Percentiles rank a stretch among this genome's conserved stretches.
phyloP scores from a whole-genome alignment of 2,888 invertebrate species.

The Iphiclides podalirius region DNA sequence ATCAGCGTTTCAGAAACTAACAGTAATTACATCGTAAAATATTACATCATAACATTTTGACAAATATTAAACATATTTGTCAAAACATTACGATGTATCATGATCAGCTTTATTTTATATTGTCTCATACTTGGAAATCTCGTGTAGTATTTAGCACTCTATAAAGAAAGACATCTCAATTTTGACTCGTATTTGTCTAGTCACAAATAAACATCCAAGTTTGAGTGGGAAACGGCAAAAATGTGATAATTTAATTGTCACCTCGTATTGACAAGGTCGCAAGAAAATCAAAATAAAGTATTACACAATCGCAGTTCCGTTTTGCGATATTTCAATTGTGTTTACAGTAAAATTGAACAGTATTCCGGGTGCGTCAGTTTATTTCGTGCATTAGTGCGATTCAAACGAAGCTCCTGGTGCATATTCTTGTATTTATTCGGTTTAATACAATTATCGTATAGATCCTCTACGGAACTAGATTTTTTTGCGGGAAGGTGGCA shows the following conservation, averaged over 20 bases:
- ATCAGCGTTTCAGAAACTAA: too few species aligned
- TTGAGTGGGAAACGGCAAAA: conserved; percentile 42
- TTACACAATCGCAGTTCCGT: conserved; percentile 54
- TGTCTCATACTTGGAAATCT: neutral
- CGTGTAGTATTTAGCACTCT: neutral
- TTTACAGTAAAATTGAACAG: conserved; percentile 25
- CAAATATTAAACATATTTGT: too few species aligned
- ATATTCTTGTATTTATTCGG: neutral
- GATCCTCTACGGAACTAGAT: neutral
- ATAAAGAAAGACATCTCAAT: neutral
- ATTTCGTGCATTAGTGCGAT: conserved; percentile 25
- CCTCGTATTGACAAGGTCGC: conserved; percentile 50
- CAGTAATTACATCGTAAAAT: too few species aligned
- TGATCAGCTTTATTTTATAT: too few species aligned
- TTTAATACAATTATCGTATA: neutral
- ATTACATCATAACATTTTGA: too few species aligned
- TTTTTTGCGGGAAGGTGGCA: too few species aligned
- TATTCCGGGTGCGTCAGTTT: conserved; percentile 30
- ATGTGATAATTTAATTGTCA: conserved; percentile 64
- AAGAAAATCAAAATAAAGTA: conserved; percentile 51
- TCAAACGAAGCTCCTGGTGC: conserved; percentile 12
- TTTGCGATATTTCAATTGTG: conserved; percentile 36
- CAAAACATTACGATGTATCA: too few species aligned
- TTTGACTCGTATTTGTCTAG: conserved; percentile 23
- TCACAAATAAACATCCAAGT: conserved; percentile 31